Conservation (phyloP, 2,797 vertebrate genomes). For the Setipinna tenuifilis region DNA sequence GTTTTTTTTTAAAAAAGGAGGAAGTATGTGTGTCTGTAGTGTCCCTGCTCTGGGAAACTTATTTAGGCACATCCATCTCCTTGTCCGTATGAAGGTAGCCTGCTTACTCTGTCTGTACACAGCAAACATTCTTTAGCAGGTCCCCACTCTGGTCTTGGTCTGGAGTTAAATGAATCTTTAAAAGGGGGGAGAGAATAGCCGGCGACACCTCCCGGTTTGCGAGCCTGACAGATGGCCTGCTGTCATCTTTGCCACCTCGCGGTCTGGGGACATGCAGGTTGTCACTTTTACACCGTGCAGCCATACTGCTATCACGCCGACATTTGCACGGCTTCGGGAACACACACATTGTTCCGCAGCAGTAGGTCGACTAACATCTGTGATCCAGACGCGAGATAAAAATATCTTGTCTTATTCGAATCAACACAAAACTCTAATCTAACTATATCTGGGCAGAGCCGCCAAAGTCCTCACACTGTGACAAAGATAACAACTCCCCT, state of each 20-base stretch:
- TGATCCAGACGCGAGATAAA: neutral
- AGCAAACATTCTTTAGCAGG: neutral
- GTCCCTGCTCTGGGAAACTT: no score
- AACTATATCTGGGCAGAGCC: neutral
- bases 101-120: no score
- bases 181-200: neutral
- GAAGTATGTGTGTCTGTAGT: no score
- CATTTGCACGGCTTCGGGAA: neutral
- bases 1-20: no score
- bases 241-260: constrained; percentile 32
- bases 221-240: constrained; percentile 45
- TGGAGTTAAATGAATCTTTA: neutral
- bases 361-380: neutral
- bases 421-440: neutral
- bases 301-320: constrained; percentile 35
- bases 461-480: neutral
- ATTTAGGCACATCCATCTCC: no score
- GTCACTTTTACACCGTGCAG: neutral
- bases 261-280: constrained; percentile 32
- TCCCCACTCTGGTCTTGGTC: neutral
- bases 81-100: no score
- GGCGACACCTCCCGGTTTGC: constrained; percentile 16
- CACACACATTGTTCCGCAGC: neutral
- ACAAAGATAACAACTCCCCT: neutral
- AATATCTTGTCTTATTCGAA: neutral